phyloP scores from a whole-genome alignment of 1,140 invertebrate genomes.

The Batillaria attramentaria region DNA sequence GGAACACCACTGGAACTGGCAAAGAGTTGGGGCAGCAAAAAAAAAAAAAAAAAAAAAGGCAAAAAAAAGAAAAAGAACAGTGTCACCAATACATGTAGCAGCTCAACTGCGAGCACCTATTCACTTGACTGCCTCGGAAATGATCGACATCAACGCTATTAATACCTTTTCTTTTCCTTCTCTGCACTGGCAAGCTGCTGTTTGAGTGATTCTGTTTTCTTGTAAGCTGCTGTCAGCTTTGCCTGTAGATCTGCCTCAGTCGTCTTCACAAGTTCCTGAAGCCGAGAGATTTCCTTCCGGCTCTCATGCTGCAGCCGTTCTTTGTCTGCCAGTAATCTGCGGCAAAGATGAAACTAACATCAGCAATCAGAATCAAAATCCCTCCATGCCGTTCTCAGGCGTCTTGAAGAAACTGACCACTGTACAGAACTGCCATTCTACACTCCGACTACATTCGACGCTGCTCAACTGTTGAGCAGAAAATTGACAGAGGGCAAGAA shows the following conservation, averaged over 20 bases:
- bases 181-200: neutral
- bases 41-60: no score
- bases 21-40: no score
- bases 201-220: neutral
- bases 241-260: slow-evolving; percentile 7
- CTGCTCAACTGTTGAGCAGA: neutral
- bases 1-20: no score
- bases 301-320: slow-evolving; percentile 33
- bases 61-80: no score
- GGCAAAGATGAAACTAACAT: neutral
- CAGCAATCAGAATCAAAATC: neutral
- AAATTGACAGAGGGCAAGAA: neutral
- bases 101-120: no score
- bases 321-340: slow-evolving; percentile 20
- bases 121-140: neutral
- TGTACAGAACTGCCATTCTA: neutral
- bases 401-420: neutral
- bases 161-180: neutral
- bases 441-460: neutral
- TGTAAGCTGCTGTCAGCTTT: neutral
- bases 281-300: slow-evolving; percentile 33
- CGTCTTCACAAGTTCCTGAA: slow-evolving; percentile 37
- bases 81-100: no score
- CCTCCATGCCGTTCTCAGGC: neutral
- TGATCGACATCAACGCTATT: neutral